A percentile compares a stretch with the other conserved stretches of the same genome.
Evolutionary conservation across 2,113 vertebrate genomes (phyloP).

Genomic region (Daubentonia madagascariensis): DNA sequence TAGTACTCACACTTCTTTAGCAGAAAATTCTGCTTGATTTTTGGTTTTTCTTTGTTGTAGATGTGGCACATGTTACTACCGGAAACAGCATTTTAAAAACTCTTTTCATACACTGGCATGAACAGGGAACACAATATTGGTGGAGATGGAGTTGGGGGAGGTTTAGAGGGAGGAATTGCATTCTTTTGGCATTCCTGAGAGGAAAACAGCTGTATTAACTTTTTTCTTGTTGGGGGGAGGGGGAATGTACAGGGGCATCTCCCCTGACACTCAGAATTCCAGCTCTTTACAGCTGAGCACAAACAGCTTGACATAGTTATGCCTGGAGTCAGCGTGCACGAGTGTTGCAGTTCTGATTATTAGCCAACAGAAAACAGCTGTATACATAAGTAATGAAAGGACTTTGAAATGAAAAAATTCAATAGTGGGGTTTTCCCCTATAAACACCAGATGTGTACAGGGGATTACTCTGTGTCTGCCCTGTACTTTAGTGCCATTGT

Average conservation of each 20-base stretch:
- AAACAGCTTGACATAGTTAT: constrained; percentile 71
- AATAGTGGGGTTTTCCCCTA: constrained; percentile 63
- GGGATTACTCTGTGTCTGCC: constrained; percentile 14
- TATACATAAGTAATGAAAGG: constrained; percentile 80
- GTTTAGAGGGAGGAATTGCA: constrained; percentile 42
- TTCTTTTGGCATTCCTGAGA: constrained; percentile 73
- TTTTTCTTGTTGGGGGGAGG: fast-evolving
- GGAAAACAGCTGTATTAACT: constrained; percentile 72
- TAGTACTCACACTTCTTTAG: not conserved
- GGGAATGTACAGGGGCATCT: constrained; percentile 65
- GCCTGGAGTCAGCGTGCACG: not conserved
- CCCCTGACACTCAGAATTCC: constrained; percentile 63
- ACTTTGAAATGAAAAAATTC: constrained; percentile 77
- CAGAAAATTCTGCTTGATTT: not conserved
- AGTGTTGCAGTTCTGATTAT: constrained; percentile 74
- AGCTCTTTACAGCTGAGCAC: constrained; percentile 58
- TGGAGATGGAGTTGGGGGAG: constrained; percentile 28
- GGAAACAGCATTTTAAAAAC: not conserved
- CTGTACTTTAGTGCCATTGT: constrained; percentile 62
- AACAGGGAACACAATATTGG: constrained; percentile 22
- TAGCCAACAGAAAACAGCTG: constrained; percentile 78
- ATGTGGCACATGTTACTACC: not conserved
- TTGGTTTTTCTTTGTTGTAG: not conserved
- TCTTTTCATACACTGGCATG: not conserved
- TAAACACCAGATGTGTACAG: constrained; percentile 75